Percentiles rank a stretch among this genome's conserved stretches.
Evolutionary conservation across 2,797 vertebrate species (phyloP).

Genomic region (Streptopelia turtur): DNA sequence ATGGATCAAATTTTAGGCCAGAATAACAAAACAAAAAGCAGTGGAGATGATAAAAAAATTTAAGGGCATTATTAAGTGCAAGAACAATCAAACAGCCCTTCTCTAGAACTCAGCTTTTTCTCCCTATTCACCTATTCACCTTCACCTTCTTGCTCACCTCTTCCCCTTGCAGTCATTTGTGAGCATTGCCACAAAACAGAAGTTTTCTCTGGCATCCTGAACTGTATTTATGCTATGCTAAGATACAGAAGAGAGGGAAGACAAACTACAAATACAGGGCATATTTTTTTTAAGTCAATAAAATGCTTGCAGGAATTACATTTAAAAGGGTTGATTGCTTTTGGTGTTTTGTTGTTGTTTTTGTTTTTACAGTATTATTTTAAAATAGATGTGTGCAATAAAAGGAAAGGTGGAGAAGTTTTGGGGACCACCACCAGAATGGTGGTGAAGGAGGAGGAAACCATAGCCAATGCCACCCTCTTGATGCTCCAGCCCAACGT

Average conservation of each 20-base stretch:
- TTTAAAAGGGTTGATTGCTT: neutral
- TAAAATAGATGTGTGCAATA: neutral
- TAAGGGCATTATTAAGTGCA: neutral
- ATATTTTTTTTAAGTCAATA: neutral
- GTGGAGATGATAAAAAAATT: neutral
- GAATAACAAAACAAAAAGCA: neutral
- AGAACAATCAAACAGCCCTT: neutral
- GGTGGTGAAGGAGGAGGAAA: neutral
- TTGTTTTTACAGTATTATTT: neutral
- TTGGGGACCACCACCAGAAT: neutral
- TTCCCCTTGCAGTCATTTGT: neutral
- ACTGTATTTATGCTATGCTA: neutral
- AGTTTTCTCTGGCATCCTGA: neutral
- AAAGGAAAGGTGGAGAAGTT: neutral
- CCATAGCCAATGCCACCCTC: neutral
- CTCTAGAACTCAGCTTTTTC: neutral
- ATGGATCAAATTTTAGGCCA: neutral
- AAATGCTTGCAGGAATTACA: neutral
- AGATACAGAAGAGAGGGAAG: neutral
- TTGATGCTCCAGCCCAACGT: too few species aligned
- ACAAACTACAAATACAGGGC: neutral
- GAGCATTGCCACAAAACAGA: neutral
- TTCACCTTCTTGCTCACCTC: neutral
- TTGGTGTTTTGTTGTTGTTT: too few species aligned
- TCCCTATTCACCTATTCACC: neutral